A percentile compares a stretch with the other conserved stretches of the same genome.
phyloP scores from a whole-genome alignment of 2,113 vertebrate species.

The Tragelaphus imberbis region DNA sequence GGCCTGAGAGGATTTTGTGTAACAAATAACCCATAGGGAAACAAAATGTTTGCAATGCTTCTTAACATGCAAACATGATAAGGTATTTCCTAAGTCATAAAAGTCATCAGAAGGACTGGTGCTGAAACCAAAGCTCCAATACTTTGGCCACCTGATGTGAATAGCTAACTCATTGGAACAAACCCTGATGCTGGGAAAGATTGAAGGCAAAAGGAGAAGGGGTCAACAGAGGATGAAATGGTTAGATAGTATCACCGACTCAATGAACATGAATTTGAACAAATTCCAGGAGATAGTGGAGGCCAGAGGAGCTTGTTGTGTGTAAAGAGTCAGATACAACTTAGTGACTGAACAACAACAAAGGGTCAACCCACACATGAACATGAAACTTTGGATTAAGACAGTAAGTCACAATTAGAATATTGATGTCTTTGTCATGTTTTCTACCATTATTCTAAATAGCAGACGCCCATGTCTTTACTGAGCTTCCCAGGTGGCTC shows the following conservation, averaged over 20 bases:
- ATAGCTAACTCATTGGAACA: not conserved
- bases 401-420: not conserved
- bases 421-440: not conserved
- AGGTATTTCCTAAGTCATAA: not conserved
- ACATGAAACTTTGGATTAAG: not conserved
- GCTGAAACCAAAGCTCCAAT: not conserved
- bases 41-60: not conserved
- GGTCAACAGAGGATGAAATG: not conserved
- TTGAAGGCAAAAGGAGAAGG: not conserved
- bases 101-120: not conserved
- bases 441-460: not conserved
- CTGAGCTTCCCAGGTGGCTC: not conserved
- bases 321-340: fast-evolving
- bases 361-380: not conserved
- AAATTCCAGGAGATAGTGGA: not conserved
- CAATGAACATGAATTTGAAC: not conserved
- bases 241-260: not conserved
- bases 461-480: not conserved
- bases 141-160: not conserved
- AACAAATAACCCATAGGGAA: not conserved
- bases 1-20: not conserved
- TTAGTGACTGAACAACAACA: not conserved
- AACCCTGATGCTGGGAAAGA: not conserved
- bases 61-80: not conserved
- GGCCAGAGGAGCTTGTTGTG: not conserved